Evolutionary conservation across 2,888 invertebrate genomes (phyloP).

Genomic region (Hypomecis punctinalis): DNA sequence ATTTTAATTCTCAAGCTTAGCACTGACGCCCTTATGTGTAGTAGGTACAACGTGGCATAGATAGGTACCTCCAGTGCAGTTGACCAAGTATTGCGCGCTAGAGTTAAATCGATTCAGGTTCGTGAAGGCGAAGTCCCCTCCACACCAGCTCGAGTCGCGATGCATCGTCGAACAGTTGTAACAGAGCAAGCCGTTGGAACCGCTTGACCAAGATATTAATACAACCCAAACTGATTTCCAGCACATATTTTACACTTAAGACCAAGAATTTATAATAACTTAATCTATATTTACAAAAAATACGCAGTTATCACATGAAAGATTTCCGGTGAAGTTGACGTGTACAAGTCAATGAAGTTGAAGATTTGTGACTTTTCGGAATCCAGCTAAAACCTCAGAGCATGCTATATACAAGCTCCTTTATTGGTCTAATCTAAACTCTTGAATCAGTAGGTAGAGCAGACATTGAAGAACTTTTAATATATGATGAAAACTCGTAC

Average conservation of each 20-base stretch:
- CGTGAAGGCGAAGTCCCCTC: constrained; percentile 61
- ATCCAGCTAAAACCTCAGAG: too few species aligned
- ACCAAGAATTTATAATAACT: constrained; percentile 26
- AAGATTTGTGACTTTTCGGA: neutral
- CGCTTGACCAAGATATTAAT: constrained; percentile 35
- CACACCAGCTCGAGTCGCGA: constrained; percentile 58
- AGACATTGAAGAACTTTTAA: too few species aligned
- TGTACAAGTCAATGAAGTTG: neutral
- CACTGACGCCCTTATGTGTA: neutral
- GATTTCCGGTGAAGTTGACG: constrained; percentile 10
- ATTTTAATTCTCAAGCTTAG: too few species aligned
- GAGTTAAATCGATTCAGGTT: constrained; percentile 53
- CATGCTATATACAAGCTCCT: too few species aligned
- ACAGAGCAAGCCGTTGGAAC: constrained; percentile 54
- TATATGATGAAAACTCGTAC: too few species aligned
- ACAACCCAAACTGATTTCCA: constrained; percentile 45
- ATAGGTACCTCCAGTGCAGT: constrained; percentile 68
- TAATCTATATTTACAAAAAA: constrained; percentile 20
- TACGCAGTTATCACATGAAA: constrained; percentile 8
- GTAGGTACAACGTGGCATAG: neutral
- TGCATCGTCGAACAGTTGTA: constrained; percentile 73
- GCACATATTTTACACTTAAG: constrained; percentile 43
- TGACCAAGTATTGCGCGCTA: constrained; percentile 58
- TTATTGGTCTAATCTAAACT: too few species aligned
- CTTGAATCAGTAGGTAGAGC: too few species aligned